phyloP scores from a whole-genome alignment of 2,888 invertebrate species.

The Phalera bucephala region DNA sequence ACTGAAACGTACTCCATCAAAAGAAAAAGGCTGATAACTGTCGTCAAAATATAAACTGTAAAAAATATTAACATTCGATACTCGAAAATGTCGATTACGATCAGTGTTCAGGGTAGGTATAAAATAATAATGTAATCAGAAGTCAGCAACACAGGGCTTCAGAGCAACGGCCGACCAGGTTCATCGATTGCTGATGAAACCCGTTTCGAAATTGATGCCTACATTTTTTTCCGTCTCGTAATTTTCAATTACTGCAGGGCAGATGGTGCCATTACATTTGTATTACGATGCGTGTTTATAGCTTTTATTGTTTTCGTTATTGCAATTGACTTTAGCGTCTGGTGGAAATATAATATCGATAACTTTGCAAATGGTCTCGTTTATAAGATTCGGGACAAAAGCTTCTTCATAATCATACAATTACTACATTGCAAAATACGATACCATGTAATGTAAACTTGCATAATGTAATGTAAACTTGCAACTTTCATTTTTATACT shows the following conservation, averaged over 20 bases:
- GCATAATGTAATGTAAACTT: too few species aligned
- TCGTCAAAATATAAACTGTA: not conserved
- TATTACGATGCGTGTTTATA: not conserved
- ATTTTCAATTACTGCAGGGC: conserved; percentile 31
- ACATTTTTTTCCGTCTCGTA: conserved; percentile 30
- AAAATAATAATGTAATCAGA: conserved; percentile 42
- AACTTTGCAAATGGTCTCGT: too few species aligned
- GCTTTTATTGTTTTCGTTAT: not conserved
- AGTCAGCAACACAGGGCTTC: conserved; percentile 32
- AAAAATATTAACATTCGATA: conserved; percentile 1
- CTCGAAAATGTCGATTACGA: conserved; percentile 15
- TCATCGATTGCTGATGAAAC: conserved; percentile 44
- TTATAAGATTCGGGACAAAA: too few species aligned
- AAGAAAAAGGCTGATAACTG: not conserved
- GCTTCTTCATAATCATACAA: too few species aligned
- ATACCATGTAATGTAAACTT: too few species aligned
- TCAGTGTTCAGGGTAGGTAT: conserved; percentile 22
- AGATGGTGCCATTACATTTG: conserved; percentile 7
- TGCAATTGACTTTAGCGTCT: not conserved
- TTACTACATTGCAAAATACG: too few species aligned
- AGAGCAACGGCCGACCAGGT: conserved; percentile 53
- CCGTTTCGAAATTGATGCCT: conserved; percentile 50
- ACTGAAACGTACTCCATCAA: too few species aligned
- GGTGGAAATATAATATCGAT: too few species aligned
- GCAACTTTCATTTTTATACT: too few species aligned